Base-by-base conservation (phyloP, 1,140 invertebrate species). In the Heliconius congener region DNA sequence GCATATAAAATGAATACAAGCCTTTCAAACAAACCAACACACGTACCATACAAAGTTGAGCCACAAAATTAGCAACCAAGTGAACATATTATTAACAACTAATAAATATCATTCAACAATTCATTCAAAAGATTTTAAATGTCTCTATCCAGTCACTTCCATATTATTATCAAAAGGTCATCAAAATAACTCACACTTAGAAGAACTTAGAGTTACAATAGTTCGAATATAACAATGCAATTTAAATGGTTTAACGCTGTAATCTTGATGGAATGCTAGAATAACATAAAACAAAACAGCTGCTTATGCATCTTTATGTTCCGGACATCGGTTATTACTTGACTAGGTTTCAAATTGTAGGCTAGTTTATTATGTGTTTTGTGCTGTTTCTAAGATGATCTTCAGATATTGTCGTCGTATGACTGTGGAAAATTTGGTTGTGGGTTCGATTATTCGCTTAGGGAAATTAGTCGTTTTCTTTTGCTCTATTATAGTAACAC, bases 201-300 rank as follows among this genome's bases (percentile, higher is more conserved):
- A 42, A 50, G 11, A 42, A 60, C 46, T 23, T 19, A 18, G 9
- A 37, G 8, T 39, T 18, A 76, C 39, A 76, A 76, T 76, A 42
- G 60, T 71, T 76, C 39, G 34, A 42, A 16, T n/a, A 39, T 27
- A 19, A 78, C 77, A 81, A 81, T 81, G 72, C 55, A 76, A 74
- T 73, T 37, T 73, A 77, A 81, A 57, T 70, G 76, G 72, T 39
- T 72, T 52, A 66, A 42, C 75, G 52, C 66, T 76, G 50, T 74
- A 75, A 75, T 79, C 73, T 74, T 66, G 46, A 66, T 52, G 30
- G 66, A 46, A 71, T 60, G 76, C 77, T 71, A n/a, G 42, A 81
- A 80, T 70, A 66, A 77, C 76, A 77, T 80, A 39, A 72, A 77
- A 81, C 73, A 75, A 81, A 75, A 77, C 70, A 74, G 74, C 30